These are phyloP conservation scores for Puma concolor DNA, from an alignment of 2,113 vertebrate species.

Conservation along the genomic window DNA sequence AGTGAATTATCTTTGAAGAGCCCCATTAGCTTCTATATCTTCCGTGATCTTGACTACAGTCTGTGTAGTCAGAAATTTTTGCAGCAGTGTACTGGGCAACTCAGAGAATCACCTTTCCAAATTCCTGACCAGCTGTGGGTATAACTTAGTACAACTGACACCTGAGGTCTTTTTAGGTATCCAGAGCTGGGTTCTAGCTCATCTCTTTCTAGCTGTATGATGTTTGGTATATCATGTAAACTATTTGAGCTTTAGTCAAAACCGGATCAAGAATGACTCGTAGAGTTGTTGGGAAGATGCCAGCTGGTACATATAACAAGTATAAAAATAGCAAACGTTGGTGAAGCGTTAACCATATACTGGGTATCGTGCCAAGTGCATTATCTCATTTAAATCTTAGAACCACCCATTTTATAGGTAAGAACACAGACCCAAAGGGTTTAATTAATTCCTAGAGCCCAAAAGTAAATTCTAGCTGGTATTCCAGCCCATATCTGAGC, in stretches of 20 bases:
- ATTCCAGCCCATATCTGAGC: neutral
- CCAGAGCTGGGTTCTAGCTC: neutral
- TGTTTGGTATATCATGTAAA: constrained; percentile 16
- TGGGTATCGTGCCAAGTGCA: neutral
- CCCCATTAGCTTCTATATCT: neutral
- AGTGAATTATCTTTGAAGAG: constrained; percentile 28
- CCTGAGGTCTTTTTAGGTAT: neutral
- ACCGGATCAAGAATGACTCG: neutral
- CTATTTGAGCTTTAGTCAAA: neutral
- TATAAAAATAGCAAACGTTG: neutral
- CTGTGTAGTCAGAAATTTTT: neutral
- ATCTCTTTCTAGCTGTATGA: neutral
- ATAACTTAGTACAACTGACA: neutral
- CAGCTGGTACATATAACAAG: neutral
- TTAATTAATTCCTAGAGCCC: neutral
- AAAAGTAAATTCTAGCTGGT: neutral
- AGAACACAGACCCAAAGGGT: neutral
- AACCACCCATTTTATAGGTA: neutral
- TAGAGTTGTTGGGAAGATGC: constrained; percentile 13
- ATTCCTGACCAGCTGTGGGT: neutral
- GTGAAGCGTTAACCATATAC: neutral
- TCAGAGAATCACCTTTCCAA: neutral
- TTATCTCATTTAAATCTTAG: constrained; percentile 12
- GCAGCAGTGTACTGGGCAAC: neutral
- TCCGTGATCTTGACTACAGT: neutral